Evolutionary conservation across 2,113 vertebrate genomes (phyloP).

Genomic region (Triplophysa rosa): DNA sequence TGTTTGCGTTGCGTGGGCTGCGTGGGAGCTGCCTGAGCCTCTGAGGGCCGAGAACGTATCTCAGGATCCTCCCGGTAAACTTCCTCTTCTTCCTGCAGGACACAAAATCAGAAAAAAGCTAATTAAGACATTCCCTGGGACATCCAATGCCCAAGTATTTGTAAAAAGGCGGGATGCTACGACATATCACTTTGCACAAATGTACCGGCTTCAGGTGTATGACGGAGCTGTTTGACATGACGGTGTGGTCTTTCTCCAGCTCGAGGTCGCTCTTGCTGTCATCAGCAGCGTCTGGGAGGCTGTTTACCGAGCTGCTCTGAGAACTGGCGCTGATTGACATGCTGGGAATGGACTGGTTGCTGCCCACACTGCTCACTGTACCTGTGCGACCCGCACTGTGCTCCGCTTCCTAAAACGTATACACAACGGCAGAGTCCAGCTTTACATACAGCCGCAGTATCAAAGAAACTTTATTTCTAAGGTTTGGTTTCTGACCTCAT

Average conservation of each 20-base stretch:
- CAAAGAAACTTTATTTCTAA: neutral
- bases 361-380: conserved; percentile 98
- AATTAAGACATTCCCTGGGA: too few species aligned
- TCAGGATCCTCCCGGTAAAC: conserved; percentile 84
- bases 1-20: conserved; percentile 86
- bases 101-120: neutral
- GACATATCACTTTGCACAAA: neutral
- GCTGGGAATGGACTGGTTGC: conserved; percentile 98
- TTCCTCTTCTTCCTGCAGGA: conserved; percentile 81
- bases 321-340: conserved; percentile 99
- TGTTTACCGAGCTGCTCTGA: conserved; percentile 99
- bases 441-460: neutral
- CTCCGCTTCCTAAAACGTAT: conserved; percentile 83
- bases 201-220: conserved; percentile 94
- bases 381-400: conserved; percentile 87
- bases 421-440: neutral
- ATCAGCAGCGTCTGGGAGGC: conserved; percentile 91
- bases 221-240: conserved; percentile 98
- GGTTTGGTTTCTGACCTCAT: conserved; percentile 75
- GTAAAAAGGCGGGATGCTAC: neutral
- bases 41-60: conserved; percentile 77
- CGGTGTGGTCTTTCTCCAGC: conserved; percentile 94
- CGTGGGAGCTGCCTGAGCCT: conserved; percentile 84
- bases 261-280: conserved; percentile 96
- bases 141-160: neutral